These are phyloP conservation scores for Caloenas nicobarica DNA, from an alignment of 2,113 vertebrate genomes.

Conservation along the genomic window DNA sequence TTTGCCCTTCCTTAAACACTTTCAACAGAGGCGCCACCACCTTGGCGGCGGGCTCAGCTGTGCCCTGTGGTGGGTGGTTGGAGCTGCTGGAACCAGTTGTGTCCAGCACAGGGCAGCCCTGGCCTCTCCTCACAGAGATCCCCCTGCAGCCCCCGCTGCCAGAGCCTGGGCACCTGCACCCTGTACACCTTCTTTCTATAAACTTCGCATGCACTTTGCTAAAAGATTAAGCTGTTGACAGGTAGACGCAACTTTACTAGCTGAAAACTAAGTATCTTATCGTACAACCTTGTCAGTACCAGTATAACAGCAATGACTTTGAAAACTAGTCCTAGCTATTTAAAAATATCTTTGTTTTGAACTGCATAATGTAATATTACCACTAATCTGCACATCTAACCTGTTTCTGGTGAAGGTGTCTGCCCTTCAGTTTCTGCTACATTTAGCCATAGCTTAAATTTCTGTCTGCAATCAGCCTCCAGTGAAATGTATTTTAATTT, in stretches of 20 bases:
- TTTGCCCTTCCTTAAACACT: not conserved
- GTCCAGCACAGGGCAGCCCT: too few relatives aligned
- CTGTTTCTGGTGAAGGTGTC: not conserved
- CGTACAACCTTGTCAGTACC: not conserved
- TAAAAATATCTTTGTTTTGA: not conserved
- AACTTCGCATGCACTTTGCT: not conserved
- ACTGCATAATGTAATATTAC: not conserved
- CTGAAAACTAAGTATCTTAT: not conserved
- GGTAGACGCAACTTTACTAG: not conserved
- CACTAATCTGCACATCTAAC: not conserved
- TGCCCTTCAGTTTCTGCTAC: not conserved
- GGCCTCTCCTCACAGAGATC: too few relatives aligned
- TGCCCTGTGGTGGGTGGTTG: too few relatives aligned
- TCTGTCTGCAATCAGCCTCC: not conserved
- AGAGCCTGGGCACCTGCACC: too few relatives aligned
- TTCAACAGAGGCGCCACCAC: fast-evolving
- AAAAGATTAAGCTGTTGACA: not conserved
- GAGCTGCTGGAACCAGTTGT: too few relatives aligned
- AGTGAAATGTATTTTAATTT: not conserved
- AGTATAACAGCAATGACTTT: not conserved
- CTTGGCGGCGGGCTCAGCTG: too few relatives aligned
- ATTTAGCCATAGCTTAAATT: not conserved
- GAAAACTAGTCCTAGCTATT: not conserved
- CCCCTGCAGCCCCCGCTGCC: too few relatives aligned
- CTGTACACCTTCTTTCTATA: not conserved